phyloP scores from a whole-genome alignment of 2,797 vertebrate genomes.

The Melanotaenia maccullochi region DNA sequence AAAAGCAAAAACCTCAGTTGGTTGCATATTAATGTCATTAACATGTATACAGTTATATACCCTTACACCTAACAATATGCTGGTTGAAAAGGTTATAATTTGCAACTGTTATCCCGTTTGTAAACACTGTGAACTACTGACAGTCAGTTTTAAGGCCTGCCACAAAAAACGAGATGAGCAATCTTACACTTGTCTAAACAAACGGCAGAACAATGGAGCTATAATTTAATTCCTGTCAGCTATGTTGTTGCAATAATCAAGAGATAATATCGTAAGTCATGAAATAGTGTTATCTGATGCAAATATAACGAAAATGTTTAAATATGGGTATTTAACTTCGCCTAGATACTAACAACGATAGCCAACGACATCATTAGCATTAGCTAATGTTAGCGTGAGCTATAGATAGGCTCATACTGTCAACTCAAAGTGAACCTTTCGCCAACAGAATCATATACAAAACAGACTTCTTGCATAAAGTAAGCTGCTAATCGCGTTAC shows the following conservation, averaged over 20 bases:
- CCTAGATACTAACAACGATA: not conserved
- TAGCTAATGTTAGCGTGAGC: constrained; percentile 25
- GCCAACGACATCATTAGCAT: not conserved
- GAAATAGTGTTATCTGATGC: not conserved
- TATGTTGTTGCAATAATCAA: not conserved
- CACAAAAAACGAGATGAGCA: constrained; percentile 1
- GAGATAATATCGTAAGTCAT: not conserved
- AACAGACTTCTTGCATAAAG: not conserved
- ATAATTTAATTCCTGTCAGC: not conserved
- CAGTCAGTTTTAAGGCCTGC: constrained; percentile 34
- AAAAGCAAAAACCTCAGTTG: constrained; percentile 1
- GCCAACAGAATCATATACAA: not conserved
- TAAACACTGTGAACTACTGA: not conserved
- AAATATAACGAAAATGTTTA: not conserved
- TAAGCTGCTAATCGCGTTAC: not conserved
- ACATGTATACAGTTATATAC: not conserved
- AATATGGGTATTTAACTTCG: not conserved
- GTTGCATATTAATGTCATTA: not conserved
- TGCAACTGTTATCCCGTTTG: not conserved
- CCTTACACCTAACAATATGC: not conserved
- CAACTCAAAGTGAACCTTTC: not conserved
- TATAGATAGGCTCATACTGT: not conserved
- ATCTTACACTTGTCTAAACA: not conserved
- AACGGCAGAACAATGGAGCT: constrained; percentile 4
- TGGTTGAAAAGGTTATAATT: not conserved